phyloP scores from a whole-genome alignment of 2,888 invertebrate species.

The Neoscelio sp. region DNA sequence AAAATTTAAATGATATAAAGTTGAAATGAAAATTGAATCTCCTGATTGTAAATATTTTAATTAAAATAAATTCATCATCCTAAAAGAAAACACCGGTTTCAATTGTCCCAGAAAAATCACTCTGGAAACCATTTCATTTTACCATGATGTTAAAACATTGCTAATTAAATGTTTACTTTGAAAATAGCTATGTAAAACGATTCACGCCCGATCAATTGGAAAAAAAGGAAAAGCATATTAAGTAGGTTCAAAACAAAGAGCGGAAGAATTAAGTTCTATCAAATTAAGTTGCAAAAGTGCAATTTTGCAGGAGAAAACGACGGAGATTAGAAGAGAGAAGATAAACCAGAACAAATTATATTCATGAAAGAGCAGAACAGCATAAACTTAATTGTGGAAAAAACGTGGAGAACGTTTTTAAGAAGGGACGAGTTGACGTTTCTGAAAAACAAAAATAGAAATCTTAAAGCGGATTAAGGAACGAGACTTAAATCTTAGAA shows the following conservation, averaged over 20 bases:
- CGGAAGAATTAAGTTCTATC: conserved; percentile 39
- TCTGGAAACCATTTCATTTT: too few relatives aligned
- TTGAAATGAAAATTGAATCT: too few relatives aligned
- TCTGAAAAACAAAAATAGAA: conserved; percentile 19
- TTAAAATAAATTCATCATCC: too few relatives aligned
- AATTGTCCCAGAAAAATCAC: too few relatives aligned
- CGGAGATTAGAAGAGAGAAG: conserved; percentile 42
- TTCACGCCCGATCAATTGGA: conserved; percentile 13
- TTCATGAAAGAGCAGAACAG: conserved; percentile 55
- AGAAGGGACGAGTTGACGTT: conserved; percentile 9
- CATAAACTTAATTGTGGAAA: conserved; percentile 45
- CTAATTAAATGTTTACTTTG: conserved; percentile 41
- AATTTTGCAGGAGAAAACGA: conserved; percentile 36
- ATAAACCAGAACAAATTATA: conserved; percentile 59
- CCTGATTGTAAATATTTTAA: too few relatives aligned
- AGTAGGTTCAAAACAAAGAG: conserved; percentile 17
- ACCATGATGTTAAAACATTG: neutral
- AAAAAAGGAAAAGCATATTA: conserved; percentile 7
- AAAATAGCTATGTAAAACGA: conserved; percentile 31
- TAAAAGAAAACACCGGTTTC: conserved; percentile 15
- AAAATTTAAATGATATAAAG: too few relatives aligned
- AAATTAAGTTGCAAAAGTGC: conserved; percentile 40
- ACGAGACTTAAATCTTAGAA: conserved; percentile 8
- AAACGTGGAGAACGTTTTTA: conserved; percentile 20
- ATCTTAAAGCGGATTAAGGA: conserved; percentile 30